These are phyloP conservation scores for Cheilosia scutellata DNA, from an alignment of 2,888 invertebrate species.

Conservation along the genomic window DNA sequence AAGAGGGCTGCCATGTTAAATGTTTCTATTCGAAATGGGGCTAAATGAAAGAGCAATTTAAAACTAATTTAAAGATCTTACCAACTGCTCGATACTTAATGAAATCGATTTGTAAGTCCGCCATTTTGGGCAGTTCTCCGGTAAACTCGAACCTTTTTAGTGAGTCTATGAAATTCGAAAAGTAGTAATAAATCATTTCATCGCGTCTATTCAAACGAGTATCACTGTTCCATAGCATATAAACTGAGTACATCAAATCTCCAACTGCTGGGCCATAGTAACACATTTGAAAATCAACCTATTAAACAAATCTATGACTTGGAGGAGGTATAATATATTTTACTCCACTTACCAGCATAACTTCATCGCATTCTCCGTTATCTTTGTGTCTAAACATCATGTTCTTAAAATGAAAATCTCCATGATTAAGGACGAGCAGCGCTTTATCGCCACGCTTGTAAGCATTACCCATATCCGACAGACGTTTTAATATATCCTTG, in stretches of 20 bases:
- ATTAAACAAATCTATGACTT: neutral
- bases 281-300: conserved; percentile 79
- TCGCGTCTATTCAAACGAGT: conserved; percentile 75
- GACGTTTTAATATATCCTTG: conserved; percentile 42
- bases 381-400: conserved; percentile 78
- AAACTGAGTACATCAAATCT: conserved; percentile 79
- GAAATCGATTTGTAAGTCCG: conserved; percentile 76
- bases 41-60: neutral
- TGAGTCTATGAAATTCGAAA: conserved; percentile 74
- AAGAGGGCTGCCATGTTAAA: conserved; percentile 12
- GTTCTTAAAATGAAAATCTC: conserved; percentile 80
- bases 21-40: conserved; percentile 6
- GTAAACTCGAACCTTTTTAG: conserved; percentile 77
- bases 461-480: conserved; percentile 63
- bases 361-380: conserved; percentile 42
- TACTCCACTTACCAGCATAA: conserved; percentile 72
- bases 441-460: conserved; percentile 73
- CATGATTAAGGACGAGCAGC: conserved; percentile 78
- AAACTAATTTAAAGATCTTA: conserved; percentile 41
- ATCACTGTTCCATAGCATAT: conserved; percentile 77
- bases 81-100: conserved; percentile 76
- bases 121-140: conserved; percentile 77
- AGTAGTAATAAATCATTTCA: conserved; percentile 78
- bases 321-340: neutral
- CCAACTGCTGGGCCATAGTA: conserved; percentile 77